Percentiles rank a stretch among this genome's conserved stretches.
These are phyloP conservation scores for Danaus melanippus DNA, from an alignment of 1,140 invertebrate genomes.

Conservation along the genomic window DNA sequence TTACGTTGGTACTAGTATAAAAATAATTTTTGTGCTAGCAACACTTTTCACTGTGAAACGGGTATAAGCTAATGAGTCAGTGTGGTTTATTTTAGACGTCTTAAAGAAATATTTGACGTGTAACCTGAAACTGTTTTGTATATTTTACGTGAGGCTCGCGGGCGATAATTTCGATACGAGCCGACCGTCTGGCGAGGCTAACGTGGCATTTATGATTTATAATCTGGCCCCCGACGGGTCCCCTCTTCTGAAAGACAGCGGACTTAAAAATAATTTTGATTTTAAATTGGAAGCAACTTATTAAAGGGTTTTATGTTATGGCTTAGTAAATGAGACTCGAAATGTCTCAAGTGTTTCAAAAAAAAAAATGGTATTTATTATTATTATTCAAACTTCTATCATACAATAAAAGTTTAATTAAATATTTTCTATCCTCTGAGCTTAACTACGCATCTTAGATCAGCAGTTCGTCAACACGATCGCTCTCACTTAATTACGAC, in stretches of 20 bases:
- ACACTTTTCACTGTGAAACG: conserved; percentile 13
- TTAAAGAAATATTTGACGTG: conserved; percentile 56
- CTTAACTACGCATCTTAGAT: conserved; percentile 11
- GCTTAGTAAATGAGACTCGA: conserved; percentile 29
- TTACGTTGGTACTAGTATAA: no score
- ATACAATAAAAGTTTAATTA: not conserved
- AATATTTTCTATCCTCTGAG: conserved; percentile 2
- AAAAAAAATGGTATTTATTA: not conserved
- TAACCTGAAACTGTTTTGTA: conserved; percentile 66
- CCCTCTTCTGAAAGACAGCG: conserved; percentile 54
- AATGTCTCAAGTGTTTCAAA: conserved; percentile 9
- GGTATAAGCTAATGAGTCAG: conserved; percentile 44
- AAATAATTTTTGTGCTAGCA: no score
- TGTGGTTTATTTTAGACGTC: conserved; percentile 46
- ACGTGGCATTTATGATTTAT: conserved; percentile 69
- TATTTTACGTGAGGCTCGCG: conserved; percentile 52
- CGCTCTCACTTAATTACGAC: conserved; percentile 65
- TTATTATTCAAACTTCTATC: no score
- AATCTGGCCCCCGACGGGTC: conserved; percentile 59
- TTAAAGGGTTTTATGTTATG: conserved; percentile 49
- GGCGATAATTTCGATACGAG: conserved; percentile 65
- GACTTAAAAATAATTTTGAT: conserved; percentile 59
- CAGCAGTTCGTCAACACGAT: conserved; percentile 27
- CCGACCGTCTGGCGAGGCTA: conserved; percentile 40
- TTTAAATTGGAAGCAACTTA: conserved; percentile 64